These are phyloP conservation scores for Medauroidea extradentata DNA, from an alignment of 1,140 invertebrate genomes.

Conservation along the genomic window DNA sequence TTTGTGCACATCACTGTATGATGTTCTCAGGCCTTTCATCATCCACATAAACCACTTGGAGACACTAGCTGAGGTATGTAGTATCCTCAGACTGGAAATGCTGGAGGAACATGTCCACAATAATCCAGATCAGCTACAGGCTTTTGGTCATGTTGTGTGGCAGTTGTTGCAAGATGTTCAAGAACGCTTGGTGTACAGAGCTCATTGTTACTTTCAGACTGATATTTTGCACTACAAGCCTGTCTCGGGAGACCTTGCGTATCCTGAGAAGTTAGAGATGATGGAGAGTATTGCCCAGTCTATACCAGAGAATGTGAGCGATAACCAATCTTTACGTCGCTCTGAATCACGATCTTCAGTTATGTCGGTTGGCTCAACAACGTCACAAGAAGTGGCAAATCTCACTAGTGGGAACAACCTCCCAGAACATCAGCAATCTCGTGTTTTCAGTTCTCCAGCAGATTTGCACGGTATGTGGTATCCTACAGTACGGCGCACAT, in stretches of 20 bases:
- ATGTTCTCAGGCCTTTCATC: slow-evolving; percentile 88
- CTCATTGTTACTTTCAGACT: slow-evolving; percentile 88
- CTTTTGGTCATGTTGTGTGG: slow-evolving; percentile 77
- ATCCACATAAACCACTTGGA: slow-evolving; percentile 98
- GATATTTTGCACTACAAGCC: slow-evolving; percentile 89
- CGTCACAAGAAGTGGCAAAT: slow-evolving; percentile 58
- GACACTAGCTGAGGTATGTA: slow-evolving; percentile 93
- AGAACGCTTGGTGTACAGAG: slow-evolving; percentile 92
- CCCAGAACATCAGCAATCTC: slow-evolving; percentile 11
- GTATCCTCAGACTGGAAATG: slow-evolving; percentile 90
- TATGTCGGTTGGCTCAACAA: slow-evolving; percentile 58
- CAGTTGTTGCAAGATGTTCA: slow-evolving; percentile 95
- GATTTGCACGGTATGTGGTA: slow-evolving; percentile 99
- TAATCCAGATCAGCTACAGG: slow-evolving; percentile 66
- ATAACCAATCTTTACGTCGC: slow-evolving; percentile 44
- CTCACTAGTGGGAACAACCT: slow-evolving; percentile 43
- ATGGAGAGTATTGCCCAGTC: slow-evolving; percentile 85
- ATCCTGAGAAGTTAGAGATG: slow-evolving; percentile 96
- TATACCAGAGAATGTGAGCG: slow-evolving; percentile 52
- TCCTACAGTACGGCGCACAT: slow-evolving; percentile 88
- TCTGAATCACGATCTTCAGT: slow-evolving; percentile 64
- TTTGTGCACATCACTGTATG: slow-evolving; percentile 87
- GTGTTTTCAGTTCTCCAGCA: slow-evolving; percentile 67
- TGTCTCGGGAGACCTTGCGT: slow-evolving; percentile 91
- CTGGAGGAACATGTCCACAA: slow-evolving; percentile 88